Evolutionary conservation across 1,140 invertebrate species (phyloP), one percentile per base, ranked within the genome.

Genomic region (Lucilia sericata): DNA sequence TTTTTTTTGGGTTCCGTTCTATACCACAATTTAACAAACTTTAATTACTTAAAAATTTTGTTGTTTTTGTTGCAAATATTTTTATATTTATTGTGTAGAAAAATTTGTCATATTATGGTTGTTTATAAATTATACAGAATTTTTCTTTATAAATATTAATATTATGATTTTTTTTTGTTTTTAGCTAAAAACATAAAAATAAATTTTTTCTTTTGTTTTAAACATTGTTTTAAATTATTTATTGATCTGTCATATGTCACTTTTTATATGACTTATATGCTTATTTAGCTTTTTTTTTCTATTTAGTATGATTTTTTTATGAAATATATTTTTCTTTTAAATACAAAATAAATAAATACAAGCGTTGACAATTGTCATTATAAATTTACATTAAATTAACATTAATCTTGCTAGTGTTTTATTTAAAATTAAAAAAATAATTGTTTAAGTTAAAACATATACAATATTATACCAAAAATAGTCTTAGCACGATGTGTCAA

Each of bases 361-460:
- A 70, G 65, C 65, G 19, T 70, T 70, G 65, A 70, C 65, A 70
- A 70, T 70, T 70, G 65, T 70, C 65, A 70, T 70, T 70, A 70
- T 70, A 70, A 70, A 70, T 70, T 70, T 70, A 70, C 65, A 70
- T 70, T 70, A 70, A 70, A 70, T 70, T 70, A 70, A 70, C 21
- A 70, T 70, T 70, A 70, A 70, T 70, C 65, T 70, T 70, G 19
- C 1, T 19, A 25, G 21, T 21, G 65, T 12, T 70, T 70, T 70
- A 70, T 70, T 70, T 70, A 21, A 30, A 30, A 30, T 30, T 30
- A 30, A 30, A 30, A 30, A 30, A 21, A 21, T 70, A 70, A 70
- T 70, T 70, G 65, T 70, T 70, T 21, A 70, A 17, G 13, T 5
- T n/a, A n/a, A 17, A n/a, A 42, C 42, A 42, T 8, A 2, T 9